Evolutionary conservation across 2,113 vertebrate species (phyloP), one percentile per base, ranked within the genome.

Genomic region (Taxidea taxus): DNA sequence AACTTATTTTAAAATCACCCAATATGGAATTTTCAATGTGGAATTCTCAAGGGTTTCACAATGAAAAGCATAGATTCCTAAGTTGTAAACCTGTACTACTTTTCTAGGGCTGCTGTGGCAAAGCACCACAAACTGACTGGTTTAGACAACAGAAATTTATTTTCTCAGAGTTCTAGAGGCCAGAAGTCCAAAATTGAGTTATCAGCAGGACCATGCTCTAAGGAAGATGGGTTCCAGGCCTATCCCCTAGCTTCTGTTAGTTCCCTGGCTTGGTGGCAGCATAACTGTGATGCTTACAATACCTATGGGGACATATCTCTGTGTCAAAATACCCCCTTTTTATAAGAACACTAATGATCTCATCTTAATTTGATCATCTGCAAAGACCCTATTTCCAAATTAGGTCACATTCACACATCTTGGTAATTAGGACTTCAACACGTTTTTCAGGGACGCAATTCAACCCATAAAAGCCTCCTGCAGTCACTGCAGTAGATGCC

Each of bases 301-400:
- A 39, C 16, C 9, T 82, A 4, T 34, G 39, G 18, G 49, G 6
- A 1, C 56, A 9, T 66, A 12, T 62, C 18, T 62, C 25, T 89
- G 8, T 51, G 58, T 39, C 7, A 49, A 85, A 34, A 44, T 23
- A 58, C 54, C 29, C 42, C 47, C 13, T 42, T 89, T 56, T 88
- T n/a, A 88, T 64, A 87, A 72, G 44, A 34, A 64, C 12, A 44
- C 0, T 7, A 74, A 47, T 25, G 2, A 81, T 58, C 29, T 92
- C 49, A 75, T 64, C 42, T 54, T 72, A 94, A 72, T 10, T 72
- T 42, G 31, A 16, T 96, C 23, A 89, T 49, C 29, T 58, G 5
- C 64, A 95, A 95, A 80, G 44, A 70, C 21, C 21, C 16, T 94
- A 21, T 68, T 91, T 88, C 31, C 62, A 85, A 88, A 95, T 82